Conservation (phyloP, 1,140 invertebrate species). For the Conopomorpha cramerella region DNA sequence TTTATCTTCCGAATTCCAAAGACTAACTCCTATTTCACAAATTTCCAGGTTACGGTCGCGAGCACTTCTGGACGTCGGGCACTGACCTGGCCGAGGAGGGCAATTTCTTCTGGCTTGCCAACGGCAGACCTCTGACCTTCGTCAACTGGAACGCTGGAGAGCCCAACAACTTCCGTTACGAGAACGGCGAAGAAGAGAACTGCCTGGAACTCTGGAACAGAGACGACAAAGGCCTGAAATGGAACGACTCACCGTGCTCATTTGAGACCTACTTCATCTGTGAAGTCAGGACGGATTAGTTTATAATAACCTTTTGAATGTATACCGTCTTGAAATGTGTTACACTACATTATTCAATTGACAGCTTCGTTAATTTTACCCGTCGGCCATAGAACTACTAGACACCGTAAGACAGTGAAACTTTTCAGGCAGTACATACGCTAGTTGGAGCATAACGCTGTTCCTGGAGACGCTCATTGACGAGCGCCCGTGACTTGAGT, state of each 20-base stretch:
- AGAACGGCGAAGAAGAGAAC: constrained; percentile 91
- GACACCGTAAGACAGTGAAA: no score
- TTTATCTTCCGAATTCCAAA: no score
- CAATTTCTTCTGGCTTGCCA: constrained; percentile 91
- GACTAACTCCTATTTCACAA: no score
- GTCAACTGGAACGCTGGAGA: constrained; percentile 93
- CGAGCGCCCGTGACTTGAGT: no score
- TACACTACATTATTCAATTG: no score
- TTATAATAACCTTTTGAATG: no score
- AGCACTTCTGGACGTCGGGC: constrained; percentile 92
- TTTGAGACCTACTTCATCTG: constrained; percentile 92
- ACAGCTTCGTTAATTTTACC: no score
- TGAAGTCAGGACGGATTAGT: constrained; percentile 71
- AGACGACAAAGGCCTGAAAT: constrained; percentile 87
- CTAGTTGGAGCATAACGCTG: no score
- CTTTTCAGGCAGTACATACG: no score
- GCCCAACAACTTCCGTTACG: constrained; percentile 89
- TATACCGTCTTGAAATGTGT: no score
- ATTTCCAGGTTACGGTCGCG: constrained; percentile 78
- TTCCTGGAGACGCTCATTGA: no score
- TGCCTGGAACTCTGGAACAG: constrained; percentile 90
- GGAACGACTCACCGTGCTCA: constrained; percentile 91
- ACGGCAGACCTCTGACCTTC: constrained; percentile 83
- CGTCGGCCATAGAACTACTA: no score
- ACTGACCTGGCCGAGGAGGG: constrained; percentile 90